A percentile compares a stretch with the other conserved stretches of the same genome.
Evolutionary conservation across 1,140 invertebrate genomes (phyloP).

Genomic region (Lepidurus apus): DNA sequence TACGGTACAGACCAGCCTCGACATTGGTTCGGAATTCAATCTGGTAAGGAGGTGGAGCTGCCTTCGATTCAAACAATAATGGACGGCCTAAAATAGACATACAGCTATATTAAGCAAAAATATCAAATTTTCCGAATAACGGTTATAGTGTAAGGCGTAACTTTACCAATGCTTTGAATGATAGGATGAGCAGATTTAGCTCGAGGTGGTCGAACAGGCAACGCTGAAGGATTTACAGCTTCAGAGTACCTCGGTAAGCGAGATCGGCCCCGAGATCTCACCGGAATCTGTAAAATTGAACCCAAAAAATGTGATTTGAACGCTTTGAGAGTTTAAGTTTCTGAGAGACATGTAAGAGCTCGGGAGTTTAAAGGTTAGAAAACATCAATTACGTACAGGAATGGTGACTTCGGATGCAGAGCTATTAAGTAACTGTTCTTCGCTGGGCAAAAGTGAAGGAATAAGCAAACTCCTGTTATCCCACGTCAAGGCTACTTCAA

Average conservation of each 20-base stretch:
- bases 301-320: neutral
- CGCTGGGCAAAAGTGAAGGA: slow-evolving; percentile 82
- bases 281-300: slow-evolving; percentile 51
- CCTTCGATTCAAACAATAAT: neutral
- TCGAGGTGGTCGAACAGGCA: neutral
- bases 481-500: slow-evolving; percentile 96
- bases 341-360: no score
- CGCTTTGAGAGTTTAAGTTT: neutral
- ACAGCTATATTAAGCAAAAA: neutral
- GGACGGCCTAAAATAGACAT: neutral
- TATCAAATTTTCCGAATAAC: neutral
- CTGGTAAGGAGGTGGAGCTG: slow-evolving; percentile 12
- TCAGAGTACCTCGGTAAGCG: slow-evolving; percentile 49
- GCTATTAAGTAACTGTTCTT: slow-evolving; percentile 58
- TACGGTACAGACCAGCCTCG: slow-evolving; percentile 46
- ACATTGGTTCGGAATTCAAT: slow-evolving; percentile 38
- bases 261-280: slow-evolving; percentile 64
- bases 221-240: neutral
- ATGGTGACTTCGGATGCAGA: slow-evolving; percentile 46
- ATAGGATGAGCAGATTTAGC: neutral
- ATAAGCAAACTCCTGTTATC: slow-evolving; percentile 85
- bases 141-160: neutral
- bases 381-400: slow-evolving; percentile 38
- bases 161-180: slow-evolving; percentile 15
- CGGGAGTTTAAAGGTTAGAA: slow-evolving; percentile 42